Conservation (phyloP, 2,888 invertebrate species). For the Drosophila stalkeri region DNA sequence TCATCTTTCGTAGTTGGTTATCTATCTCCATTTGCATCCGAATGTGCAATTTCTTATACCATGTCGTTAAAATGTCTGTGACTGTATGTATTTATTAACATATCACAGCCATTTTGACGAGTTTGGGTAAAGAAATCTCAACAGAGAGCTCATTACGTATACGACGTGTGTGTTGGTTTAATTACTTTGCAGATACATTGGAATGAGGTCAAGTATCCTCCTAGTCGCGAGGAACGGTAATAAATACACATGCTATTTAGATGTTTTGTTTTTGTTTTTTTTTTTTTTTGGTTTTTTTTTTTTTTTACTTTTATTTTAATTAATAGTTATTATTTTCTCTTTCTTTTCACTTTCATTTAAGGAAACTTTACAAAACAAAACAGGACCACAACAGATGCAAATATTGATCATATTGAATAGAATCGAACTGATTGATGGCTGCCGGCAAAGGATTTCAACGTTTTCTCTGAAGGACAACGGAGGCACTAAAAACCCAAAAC, state of each 20-base stretch:
- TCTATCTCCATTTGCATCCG: not conserved
- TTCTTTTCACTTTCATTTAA: slow-evolving; percentile 68
- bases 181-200: slow-evolving; percentile 4
- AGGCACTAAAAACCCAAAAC: slow-evolving; percentile 78
- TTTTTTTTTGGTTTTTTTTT: slow-evolving; percentile 64
- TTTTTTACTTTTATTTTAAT: slow-evolving; percentile 71
- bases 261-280: slow-evolving; percentile 65
- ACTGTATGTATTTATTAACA: slow-evolving; percentile 80
- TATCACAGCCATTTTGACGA: slow-evolving; percentile 86
- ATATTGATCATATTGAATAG: slow-evolving; percentile 69
- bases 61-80: slow-evolving; percentile 85
- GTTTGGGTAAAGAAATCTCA: slow-evolving; percentile 84
- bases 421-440: slow-evolving; percentile 69
- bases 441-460: slow-evolving; percentile 66
- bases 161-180: not conserved
- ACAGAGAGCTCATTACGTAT: slow-evolving; percentile 35
- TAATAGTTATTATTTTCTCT: slow-evolving; percentile 71
- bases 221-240: slow-evolving; percentile 5
- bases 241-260: slow-evolving; percentile 57
- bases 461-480: slow-evolving; percentile 71
- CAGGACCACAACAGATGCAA: slow-evolving; percentile 80
- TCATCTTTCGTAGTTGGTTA: not conserved
- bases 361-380: slow-evolving; percentile 83
- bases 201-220: not conserved
- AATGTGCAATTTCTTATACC: slow-evolving; percentile 78